phyloP scores from a whole-genome alignment of 2,888 invertebrate species.

The Timema cristinae region DNA sequence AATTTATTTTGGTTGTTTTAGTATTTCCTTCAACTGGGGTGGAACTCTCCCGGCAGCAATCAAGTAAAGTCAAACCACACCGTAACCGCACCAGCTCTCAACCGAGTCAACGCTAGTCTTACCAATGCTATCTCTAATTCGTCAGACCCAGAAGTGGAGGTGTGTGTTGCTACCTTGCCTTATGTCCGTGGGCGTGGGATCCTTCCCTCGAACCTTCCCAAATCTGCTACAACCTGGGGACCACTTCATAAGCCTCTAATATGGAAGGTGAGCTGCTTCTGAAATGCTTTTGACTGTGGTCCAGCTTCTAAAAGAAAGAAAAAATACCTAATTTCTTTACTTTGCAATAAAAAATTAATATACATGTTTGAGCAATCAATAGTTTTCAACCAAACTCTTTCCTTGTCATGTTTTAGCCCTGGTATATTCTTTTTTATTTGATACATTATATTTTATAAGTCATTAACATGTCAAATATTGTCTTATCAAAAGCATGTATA shows the following conservation, averaged over 20 bases:
- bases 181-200: slow-evolving; percentile 47
- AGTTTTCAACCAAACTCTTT: too few species aligned
- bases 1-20: slow-evolving; percentile 36
- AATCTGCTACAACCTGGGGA: slow-evolving; percentile 61
- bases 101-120: slow-evolving; percentile 25
- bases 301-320: background rate
- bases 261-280: slow-evolving; percentile 54
- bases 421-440: too few species aligned
- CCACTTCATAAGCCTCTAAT: slow-evolving; percentile 60
- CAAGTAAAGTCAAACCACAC: slow-evolving; percentile 24
- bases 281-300: background rate
- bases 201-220: slow-evolving; percentile 54
- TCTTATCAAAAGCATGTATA: too few species aligned
- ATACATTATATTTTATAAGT: too few species aligned
- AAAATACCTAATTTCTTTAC: too few species aligned
- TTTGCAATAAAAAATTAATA: too few species aligned
- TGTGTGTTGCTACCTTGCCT: slow-evolving; percentile 44
- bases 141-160: slow-evolving; percentile 33
- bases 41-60: slow-evolving; percentile 48
- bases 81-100: slow-evolving; percentile 26
- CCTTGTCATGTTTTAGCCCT: too few species aligned
- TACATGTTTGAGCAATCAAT: too few species aligned
- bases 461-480: too few species aligned
- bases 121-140: slow-evolving; percentile 30
- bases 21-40: slow-evolving; percentile 48